Evolutionary conservation across 2,888 invertebrate genomes (phyloP), one percentile per base, ranked within the genome.

Genomic region (Raillietiella orientalis): DNA sequence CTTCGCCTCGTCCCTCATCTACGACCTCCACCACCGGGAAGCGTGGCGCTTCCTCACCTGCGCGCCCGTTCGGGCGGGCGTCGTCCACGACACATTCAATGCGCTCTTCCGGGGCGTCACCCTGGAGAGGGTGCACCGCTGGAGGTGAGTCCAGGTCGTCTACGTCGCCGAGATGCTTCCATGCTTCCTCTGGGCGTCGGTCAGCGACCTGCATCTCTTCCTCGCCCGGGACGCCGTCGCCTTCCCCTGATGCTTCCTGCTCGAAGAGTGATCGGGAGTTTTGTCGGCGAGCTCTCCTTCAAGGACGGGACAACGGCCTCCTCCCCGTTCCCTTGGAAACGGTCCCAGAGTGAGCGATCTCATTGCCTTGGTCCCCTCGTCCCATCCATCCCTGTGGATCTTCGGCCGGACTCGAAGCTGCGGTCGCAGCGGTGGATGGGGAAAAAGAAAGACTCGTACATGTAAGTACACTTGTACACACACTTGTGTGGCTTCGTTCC

Each of bases 41-140:
- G 66, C 65, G 1, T 96, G 93, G 93, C 55, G 93, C 38, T 93
- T 66, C 44, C 38, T 84, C 24, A 70, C 77, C 2, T 96, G 93
- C 43, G 84, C 84, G 79, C 66, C 87, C 43, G 75, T 90, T 13
- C 90, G 90, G 47, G 2, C 37, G 48, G 28, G 40, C 43, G 6
- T n/a, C 6, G n/a, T 17, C 6, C 93, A 96, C 45, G 53, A 93
- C 19, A 50, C 74, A 32, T 74, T 79, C 39, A 93, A 96, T 46
- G 52, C 87, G 14, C 48, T 93, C 30, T 57, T 87, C 45, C 56
- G 96, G 29, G 93, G 93, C 1, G 61, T 87, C 5, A 82, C 90
- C 0, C 47, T 96, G 31, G 93, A 96, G 50, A 66, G 93, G 63
- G 87, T 90, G 2, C 90, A 93, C 46, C 63, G 67, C 34, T 79